phyloP scores from a whole-genome alignment of 2,888 invertebrate species.

The Myopa testacea region DNA sequence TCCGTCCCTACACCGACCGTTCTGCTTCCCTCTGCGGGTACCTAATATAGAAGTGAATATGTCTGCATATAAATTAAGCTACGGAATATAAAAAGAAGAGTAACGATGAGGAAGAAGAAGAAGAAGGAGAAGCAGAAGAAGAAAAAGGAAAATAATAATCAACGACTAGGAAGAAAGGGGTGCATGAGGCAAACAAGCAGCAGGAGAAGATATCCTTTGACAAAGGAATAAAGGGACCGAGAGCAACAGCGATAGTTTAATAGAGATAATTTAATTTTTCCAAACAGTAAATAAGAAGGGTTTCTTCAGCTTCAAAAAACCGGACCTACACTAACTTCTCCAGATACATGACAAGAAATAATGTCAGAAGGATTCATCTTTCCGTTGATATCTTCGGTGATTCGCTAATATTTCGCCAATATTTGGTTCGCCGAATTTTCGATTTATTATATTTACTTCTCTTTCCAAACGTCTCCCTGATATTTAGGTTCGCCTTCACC shows the following conservation, averaged over 20 bases:
- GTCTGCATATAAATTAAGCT: conserved; percentile 34
- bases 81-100: not conserved
- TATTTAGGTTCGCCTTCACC: not conserved
- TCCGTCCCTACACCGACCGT: not conserved
- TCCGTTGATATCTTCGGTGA: not conserved
- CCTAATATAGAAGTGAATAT: not conserved
- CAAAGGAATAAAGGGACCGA: not conserved
- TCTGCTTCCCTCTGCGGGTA: not conserved
- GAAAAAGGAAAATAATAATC: not conserved
- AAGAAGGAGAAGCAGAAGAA: not conserved
- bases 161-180: not conserved
- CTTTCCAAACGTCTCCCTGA: not conserved
- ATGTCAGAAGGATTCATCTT: not conserved
- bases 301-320: no score
- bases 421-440: no score
- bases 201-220: not conserved
- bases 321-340: no score
- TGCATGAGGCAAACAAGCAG: not conserved
- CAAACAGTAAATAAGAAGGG: no score
- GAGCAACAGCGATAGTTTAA: no score
- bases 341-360: no score
- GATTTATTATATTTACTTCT: not conserved
- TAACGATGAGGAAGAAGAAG: conserved; percentile 1
- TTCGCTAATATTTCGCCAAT: no score
- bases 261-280: no score